Evolutionary conservation across 2,797 vertebrate genomes (phyloP), one percentile per base, ranked within the genome.

Genomic region (Micrastur ruficollis): DNA sequence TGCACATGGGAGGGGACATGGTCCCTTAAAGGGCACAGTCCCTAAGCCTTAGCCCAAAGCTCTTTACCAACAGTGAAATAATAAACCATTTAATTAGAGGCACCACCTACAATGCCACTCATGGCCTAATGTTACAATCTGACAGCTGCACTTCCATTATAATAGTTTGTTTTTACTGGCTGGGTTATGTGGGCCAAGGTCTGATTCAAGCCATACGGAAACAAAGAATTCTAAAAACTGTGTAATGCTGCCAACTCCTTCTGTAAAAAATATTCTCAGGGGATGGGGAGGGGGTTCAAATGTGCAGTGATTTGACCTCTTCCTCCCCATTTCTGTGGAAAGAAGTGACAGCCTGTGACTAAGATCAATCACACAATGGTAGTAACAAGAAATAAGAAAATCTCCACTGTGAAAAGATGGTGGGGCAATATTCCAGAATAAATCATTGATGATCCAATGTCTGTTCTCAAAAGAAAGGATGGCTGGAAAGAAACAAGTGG

Each of bases 81-180:
- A 95, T 18, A 27, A 66, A 89, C 61, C 63, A 92, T 75, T 70
- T 50, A 62, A 72, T 67, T 84, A 63, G 29, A 90, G 73, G 59
- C 59, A 70, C 73, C 70, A 89, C 83, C 62, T 96, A 80, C 55
- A 73, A 31, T 44, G 75, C 55, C 81, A 80, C 63, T 92, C 61
- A 63, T 34, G 53, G 74, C 40, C 86, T 73, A 38, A 42, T 31
- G 34, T 67, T 49, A 38, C 86, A 63, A 63, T 55, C 74, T 93
- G 90, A 91, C 92, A 94, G 95, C 95, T 97, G 94, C 61, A 49
- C 18, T 80, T 85, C 81, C 82, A 46, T 89, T 91, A 87, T 81
- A 94, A 71, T 61, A 76, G 31, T 26, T 82, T 91, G 56, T 49
- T 91, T 91, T 91, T 80, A 70, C n/a, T 66, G 66, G 23, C 55